These are phyloP conservation scores for Penaeus indicus DNA, from an alignment of 1,140 invertebrate genomes.

Conservation along the genomic window DNA sequence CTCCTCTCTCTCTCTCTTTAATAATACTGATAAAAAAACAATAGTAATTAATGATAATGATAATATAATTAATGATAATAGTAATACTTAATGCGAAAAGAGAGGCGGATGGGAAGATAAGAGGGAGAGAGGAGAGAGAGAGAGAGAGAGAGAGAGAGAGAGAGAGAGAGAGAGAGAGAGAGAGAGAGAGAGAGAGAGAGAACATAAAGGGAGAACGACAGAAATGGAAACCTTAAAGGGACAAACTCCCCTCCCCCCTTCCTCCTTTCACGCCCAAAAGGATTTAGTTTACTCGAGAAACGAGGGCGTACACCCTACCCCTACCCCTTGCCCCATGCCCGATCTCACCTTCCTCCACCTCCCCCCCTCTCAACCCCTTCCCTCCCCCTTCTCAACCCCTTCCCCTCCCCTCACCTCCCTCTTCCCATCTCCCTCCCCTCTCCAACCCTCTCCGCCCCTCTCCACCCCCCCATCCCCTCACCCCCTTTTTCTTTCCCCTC, in stretches of 20 bases:
- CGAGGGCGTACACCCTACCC: neutral
- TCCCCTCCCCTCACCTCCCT: neutral
- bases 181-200: no score
- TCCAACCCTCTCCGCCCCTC: no score
- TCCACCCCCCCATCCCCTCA: neutral
- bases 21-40: neutral
- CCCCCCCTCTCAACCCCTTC: neutral
- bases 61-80: no score
- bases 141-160: neutral
- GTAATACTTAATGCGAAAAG: neutral
- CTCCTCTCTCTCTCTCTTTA: neutral
- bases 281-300: neutral
- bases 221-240: no score
- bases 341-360: neutral
- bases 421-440: neutral
- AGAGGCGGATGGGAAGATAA: neutral
- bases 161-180: neutral
- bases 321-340: neutral
- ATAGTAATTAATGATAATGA: no score
- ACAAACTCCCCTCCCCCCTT: neutral
- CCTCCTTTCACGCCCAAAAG: neutral
- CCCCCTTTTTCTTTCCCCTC: neutral
- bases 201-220: no score
- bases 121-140: neutral
- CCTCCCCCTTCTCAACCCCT: neutral